A percentile compares a stretch with the other conserved stretches of the same genome.
phyloP scores from a whole-genome alignment of 2,888 invertebrate genomes.

The Lomographa bimaculata region DNA sequence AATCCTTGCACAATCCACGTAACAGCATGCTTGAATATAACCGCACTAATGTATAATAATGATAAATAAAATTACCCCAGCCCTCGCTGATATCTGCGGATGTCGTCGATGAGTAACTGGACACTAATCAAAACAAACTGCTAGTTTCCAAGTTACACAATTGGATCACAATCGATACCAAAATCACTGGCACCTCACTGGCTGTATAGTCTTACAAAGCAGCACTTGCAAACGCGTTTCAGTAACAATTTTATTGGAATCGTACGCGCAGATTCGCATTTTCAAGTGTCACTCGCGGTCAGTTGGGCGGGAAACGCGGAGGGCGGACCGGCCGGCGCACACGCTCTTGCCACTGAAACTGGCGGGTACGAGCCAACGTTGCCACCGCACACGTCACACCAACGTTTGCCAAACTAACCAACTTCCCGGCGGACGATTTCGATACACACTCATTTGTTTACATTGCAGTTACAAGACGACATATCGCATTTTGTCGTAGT shows the following conservation, averaged over 20 bases:
- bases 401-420: constrained; percentile 51
- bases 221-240: constrained; percentile 37
- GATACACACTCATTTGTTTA: constrained; percentile 48
- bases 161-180: constrained; percentile 30
- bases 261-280: constrained; percentile 46
- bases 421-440: constrained; percentile 43
- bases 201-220: constrained; percentile 29
- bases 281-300: constrained; percentile 63
- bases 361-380: constrained; percentile 50
- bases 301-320: constrained; percentile 57
- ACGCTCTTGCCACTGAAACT: constrained; percentile 69
- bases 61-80: constrained; percentile 48
- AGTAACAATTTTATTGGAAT: constrained; percentile 30
- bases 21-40: no score
- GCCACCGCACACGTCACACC: constrained; percentile 44
- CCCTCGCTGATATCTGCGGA: constrained; percentile 42
- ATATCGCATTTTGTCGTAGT: constrained; percentile 48
- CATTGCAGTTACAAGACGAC: constrained; percentile 39
- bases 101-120: constrained; percentile 32
- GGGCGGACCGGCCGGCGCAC: constrained; percentile 67
- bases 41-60: no score
- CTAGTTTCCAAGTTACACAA: constrained; percentile 45
- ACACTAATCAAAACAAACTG: constrained; percentile 42
- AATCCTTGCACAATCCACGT: constrained; percentile 1
- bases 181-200: constrained; percentile 42